A percentile compares a stretch with the other conserved stretches of the same genome.
phyloP scores from a whole-genome alignment of 2,113 vertebrate genomes.

The Pteruthius melanotis region DNA sequence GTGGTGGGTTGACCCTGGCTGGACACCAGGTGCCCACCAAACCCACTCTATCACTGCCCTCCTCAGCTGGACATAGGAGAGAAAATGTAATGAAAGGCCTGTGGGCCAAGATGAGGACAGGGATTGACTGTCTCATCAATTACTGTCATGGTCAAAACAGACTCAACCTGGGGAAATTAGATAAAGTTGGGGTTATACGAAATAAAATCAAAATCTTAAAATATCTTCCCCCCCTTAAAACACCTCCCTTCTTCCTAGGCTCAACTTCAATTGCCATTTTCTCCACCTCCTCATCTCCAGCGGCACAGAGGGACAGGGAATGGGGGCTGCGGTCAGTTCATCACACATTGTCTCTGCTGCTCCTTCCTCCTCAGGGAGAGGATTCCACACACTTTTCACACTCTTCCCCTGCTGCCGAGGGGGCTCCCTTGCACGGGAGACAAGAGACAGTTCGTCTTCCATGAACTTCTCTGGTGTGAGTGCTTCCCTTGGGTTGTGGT shows the following conservation, averaged over 20 bases:
- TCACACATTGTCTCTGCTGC: neutral
- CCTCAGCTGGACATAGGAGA: neutral
- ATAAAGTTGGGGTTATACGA: neutral
- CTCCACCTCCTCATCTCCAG: neutral
- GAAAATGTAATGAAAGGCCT: neutral
- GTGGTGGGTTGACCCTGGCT: neutral
- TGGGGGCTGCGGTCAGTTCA: fast-evolving
- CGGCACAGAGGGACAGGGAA: neutral
- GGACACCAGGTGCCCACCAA: neutral
- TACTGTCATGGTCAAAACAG: neutral
- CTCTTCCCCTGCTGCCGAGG: neutral
- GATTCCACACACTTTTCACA: neutral
- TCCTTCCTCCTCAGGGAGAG: neutral
- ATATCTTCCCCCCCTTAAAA: too few species aligned
- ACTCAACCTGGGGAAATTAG: neutral
- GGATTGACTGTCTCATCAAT: fast-evolving
- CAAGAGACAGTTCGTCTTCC: too few species aligned
- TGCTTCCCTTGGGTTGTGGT: neutral
- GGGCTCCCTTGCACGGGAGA: neutral
- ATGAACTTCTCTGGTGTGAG: neutral
- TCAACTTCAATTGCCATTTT: neutral
- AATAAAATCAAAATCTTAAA: neutral
- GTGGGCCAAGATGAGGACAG: too few species aligned
- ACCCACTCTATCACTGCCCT: neutral
- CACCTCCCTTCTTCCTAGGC: neutral